Percentiles rank a stretch among this genome's conserved stretches.
phyloP scores from a whole-genome alignment of 2,797 vertebrate species.

The Pseudomugil gertrudae region DNA sequence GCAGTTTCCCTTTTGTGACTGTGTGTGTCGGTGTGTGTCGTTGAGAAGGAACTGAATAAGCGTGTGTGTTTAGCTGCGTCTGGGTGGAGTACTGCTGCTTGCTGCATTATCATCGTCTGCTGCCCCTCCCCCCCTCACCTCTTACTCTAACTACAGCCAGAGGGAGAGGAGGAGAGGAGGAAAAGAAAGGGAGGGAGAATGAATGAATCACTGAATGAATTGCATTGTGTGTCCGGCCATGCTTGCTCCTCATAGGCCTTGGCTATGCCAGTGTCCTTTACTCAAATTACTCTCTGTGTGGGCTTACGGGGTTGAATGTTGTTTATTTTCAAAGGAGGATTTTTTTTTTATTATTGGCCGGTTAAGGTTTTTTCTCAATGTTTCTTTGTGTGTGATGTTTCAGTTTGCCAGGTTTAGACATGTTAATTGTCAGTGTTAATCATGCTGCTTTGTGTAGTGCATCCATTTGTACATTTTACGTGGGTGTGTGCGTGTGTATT shows the following conservation, averaged over 20 bases:
- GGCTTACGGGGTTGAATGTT: slow-evolving; percentile 56
- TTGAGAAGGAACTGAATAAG: slow-evolving; percentile 77
- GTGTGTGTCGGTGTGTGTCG: slow-evolving; percentile 53
- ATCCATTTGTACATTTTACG: slow-evolving; percentile 17
- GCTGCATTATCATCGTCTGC: slow-evolving; percentile 83
- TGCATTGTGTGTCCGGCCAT: slow-evolving; percentile 84
- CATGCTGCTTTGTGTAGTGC: slow-evolving; percentile 23
- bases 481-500: slow-evolving; percentile 13
- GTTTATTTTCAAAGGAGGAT: slow-evolving; percentile 49
- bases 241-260: slow-evolving; percentile 76
- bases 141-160: slow-evolving; percentile 76
- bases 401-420: slow-evolving; percentile 51
- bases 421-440: slow-evolving; percentile 40
- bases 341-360: slow-evolving; percentile 59
- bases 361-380: slow-evolving; percentile 40
- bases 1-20: slow-evolving; percentile 69
- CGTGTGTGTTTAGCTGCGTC: slow-evolving; percentile 74
- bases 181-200: slow-evolving; percentile 80
- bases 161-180: slow-evolving; percentile 71
- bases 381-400: slow-evolving; percentile 51
- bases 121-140: slow-evolving; percentile 83
- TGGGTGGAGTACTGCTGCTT: slow-evolving; percentile 85
- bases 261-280: slow-evolving; percentile 72
- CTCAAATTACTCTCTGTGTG: slow-evolving; percentile 71
- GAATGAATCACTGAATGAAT: slow-evolving; percentile 87